Evolutionary conservation across 2,113 vertebrate genomes (phyloP).

Genomic region (Cathartes aura): DNA sequence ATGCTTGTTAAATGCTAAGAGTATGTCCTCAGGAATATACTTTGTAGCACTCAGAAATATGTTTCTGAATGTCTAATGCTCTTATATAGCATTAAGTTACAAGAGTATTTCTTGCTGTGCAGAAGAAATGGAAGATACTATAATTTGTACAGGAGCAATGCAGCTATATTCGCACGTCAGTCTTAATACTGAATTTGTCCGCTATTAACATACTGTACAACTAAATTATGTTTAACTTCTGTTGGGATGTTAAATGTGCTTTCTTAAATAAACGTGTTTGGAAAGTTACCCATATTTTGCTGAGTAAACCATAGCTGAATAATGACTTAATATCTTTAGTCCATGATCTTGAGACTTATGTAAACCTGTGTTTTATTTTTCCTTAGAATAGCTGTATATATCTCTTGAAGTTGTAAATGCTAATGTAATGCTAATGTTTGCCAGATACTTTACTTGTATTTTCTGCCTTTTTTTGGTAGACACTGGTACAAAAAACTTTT

Average conservation of each 20-base stretch:
- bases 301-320: background rate
- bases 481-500: background rate
- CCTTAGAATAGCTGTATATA: background rate
- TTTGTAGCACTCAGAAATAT: background rate
- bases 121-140: background rate
- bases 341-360: background rate
- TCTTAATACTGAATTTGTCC: background rate
- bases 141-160: background rate
- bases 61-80: background rate
- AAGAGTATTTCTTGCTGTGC: background rate
- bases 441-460: background rate
- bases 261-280: background rate
- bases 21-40: background rate
- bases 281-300: background rate
- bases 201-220: background rate
- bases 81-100: background rate
- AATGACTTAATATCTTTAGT: background rate
- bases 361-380: background rate
- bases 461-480: background rate
- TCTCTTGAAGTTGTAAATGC: background rate
- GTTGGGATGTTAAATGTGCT: background rate
- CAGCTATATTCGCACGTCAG: background rate
- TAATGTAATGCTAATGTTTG: background rate
- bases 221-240: background rate
- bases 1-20: background rate